Evolutionary conservation across 2,888 invertebrate species (phyloP).

Genomic region (Parnassius orleans): DNA sequence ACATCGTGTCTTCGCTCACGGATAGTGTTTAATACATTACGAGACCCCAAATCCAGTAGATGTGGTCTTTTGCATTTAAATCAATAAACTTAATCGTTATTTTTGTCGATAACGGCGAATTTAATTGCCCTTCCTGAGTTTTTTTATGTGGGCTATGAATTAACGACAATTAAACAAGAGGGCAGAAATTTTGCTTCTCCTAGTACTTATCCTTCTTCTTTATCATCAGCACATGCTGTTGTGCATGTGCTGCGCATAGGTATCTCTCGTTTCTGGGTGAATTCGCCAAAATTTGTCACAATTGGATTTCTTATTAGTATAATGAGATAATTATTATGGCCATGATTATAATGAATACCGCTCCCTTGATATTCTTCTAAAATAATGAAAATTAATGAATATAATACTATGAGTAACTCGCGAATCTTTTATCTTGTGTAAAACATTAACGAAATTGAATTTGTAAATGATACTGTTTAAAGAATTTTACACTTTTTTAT

Average conservation of each 20-base stretch:
- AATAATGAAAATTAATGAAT: neutral
- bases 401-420: neutral
- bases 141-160: slow-evolving; percentile 11
- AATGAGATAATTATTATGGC: too few relatives aligned
- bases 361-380: too few relatives aligned
- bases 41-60: slow-evolving; percentile 44
- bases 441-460: neutral
- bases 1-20: slow-evolving; percentile 36
- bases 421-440: neutral
- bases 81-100: slow-evolving; percentile 56
- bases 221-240: too few relatives aligned
- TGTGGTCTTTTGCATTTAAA: slow-evolving; percentile 63
- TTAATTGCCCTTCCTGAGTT: slow-evolving; percentile 39
- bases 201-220: too few relatives aligned
- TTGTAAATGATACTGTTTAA: too few relatives aligned
- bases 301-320: too few relatives aligned
- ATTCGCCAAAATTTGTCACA: too few relatives aligned
- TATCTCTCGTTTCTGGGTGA: too few relatives aligned
- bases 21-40: slow-evolving; percentile 29
- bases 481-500: too few relatives aligned
- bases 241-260: too few relatives aligned
- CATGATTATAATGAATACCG: too few relatives aligned
- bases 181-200: too few relatives aligned
- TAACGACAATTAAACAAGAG: neutral
- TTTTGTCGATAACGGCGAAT: slow-evolving; percentile 48